Evolutionary conservation across 53 echinoderm and acorn worm genomes (phyloP).

Genomic region (Zoroaster sp.): DNA sequence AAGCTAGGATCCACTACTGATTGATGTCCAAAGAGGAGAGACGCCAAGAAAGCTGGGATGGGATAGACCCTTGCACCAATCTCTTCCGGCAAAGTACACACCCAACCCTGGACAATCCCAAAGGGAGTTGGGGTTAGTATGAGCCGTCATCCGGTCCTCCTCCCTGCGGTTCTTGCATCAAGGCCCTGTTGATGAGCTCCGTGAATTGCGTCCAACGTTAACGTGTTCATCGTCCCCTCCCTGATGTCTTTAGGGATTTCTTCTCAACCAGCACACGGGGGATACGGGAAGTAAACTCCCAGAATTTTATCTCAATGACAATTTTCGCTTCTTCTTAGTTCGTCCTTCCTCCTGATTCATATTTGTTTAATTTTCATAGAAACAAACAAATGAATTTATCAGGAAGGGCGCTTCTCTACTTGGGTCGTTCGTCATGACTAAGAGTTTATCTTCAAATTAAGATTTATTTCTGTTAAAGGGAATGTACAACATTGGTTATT

Average conservation of each 20-base stretch:
- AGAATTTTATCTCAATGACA: background rate
- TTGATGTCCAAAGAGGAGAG: background rate
- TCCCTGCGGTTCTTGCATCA: background rate
- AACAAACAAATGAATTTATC: background rate
- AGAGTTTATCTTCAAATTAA: background rate
- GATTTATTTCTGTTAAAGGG: too few relatives aligned
- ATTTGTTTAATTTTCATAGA: background rate
- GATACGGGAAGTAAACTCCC: background rate
- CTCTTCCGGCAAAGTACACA: conserved; percentile 23
- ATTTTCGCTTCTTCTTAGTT: background rate
- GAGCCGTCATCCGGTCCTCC: background rate
- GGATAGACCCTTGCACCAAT: background rate
- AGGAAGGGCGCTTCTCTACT: background rate
- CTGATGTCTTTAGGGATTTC: too few relatives aligned
- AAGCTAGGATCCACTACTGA: conserved; percentile 11
- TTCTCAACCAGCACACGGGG: background rate
- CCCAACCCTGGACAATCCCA: conserved; percentile 6
- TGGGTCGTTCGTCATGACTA: background rate
- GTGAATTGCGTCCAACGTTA: background rate
- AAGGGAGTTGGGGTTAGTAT: background rate
- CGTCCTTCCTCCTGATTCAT: background rate
- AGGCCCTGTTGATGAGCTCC: background rate
- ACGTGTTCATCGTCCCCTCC: too few relatives aligned
- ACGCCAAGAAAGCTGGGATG: background rate
- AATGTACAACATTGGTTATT: too few relatives aligned